Conservation (phyloP, 2,113 vertebrate species). For the Tetrax tetrax region DNA sequence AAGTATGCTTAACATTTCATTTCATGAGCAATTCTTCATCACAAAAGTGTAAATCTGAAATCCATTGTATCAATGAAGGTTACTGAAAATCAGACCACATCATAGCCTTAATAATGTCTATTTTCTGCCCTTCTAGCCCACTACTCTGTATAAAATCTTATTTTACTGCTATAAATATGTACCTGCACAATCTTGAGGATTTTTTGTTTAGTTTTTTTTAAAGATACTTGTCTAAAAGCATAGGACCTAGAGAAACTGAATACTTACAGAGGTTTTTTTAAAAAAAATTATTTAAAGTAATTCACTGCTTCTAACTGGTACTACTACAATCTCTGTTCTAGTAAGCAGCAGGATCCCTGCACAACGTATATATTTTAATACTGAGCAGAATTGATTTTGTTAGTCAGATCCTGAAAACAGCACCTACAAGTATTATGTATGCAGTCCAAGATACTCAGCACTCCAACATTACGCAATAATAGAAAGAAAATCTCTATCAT, state of each 20-base stretch:
- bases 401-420: not conserved
- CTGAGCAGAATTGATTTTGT: not conserved
- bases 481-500: not conserved
- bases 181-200: not conserved
- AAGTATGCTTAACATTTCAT: not conserved
- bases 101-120: not conserved
- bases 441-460: not conserved
- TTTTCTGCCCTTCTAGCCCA: not conserved
- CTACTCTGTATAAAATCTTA: not conserved
- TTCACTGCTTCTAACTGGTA: not conserved
- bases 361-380: not conserved
- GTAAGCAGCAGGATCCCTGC: not conserved
- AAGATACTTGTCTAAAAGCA: not conserved
- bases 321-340: not conserved
- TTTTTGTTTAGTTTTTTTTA: not conserved
- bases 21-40: not conserved
- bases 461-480: not conserved
- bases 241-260: not conserved
- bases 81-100: not conserved
- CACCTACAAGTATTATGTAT: not conserved
- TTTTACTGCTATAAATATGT: not conserved
- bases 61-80: not conserved
- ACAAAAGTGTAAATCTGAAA: not conserved
- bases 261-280: not conserved
- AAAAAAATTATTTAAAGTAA: not conserved